Evolutionary conservation across 2,113 vertebrate genomes (phyloP).

Genomic region (Microcebus jonahi): DNA sequence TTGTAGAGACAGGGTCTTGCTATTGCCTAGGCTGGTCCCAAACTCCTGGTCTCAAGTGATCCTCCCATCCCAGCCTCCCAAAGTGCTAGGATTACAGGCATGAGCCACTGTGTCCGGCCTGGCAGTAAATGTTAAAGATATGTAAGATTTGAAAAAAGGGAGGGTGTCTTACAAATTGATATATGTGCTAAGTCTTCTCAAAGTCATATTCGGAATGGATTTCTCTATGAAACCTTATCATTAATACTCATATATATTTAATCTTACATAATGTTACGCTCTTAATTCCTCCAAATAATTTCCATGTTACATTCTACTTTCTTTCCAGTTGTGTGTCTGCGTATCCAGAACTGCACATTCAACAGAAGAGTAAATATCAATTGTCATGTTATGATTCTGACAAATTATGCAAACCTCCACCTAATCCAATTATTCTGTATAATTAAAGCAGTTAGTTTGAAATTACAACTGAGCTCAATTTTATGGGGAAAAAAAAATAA

Average conservation of each 20-base stretch:
- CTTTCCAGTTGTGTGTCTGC: not conserved
- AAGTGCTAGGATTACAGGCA: no score
- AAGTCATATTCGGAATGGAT: conserved; percentile 27
- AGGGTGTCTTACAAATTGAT: not conserved
- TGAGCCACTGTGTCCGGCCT: no score
- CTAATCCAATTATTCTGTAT: conserved; percentile 79
- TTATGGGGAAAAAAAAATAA: conserved; percentile 56
- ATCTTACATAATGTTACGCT: conserved; percentile 51
- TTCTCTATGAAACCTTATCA: conserved; percentile 31
- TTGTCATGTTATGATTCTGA: conserved; percentile 72
- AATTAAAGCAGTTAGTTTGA: conserved; percentile 81
- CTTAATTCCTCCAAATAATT: conserved; percentile 58
- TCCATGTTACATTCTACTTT: conserved; percentile 1
- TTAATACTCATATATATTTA: conserved; percentile 59
- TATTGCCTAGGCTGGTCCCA: no score
- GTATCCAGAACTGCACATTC: not conserved
- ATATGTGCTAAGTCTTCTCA: conserved; percentile 15
- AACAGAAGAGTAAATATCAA: conserved; percentile 58
- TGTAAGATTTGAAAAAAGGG: not conserved
- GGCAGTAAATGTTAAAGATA: not conserved
- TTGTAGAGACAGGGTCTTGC: no score
- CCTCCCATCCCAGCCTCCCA: no score
- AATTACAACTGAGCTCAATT: conserved; percentile 77
- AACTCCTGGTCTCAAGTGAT: no score
- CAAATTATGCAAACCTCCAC: conserved; percentile 62